Base-by-base conservation (phyloP, 1,140 invertebrate species). In the Ceratosolen solmsi region DNA sequence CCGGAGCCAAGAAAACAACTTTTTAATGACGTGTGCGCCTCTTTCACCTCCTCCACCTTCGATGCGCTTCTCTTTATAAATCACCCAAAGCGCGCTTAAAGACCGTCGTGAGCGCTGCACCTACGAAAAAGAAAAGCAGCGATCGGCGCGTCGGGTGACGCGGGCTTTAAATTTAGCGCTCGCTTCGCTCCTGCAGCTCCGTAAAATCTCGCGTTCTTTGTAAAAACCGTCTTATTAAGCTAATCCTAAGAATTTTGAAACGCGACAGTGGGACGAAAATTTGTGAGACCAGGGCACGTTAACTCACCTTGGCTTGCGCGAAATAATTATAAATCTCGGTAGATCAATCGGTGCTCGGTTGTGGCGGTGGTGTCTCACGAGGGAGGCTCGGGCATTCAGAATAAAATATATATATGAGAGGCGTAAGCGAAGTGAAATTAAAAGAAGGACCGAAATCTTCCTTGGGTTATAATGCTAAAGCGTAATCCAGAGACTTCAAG, bases 161-260 rank as follows among this genome's bases (percentile, higher is more conserved):
- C 33, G 73, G 60, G 25, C 72, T 70, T 76, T 76, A 56, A 82
- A 82, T 82, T 82, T 75, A 76, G 73, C 27, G 20, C 65, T 63
- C 30, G 17, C 65, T n/a, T 68, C 20, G 27, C 15, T 33, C 27
- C 46, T 11, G 58, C 46, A 58, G 20, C 68, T 80, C 30, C 17
- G 36, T 51, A 27, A 56, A 74, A 74, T 27, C 13, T 15, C 49
- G 1, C 22, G 51, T 60, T n/a, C 17, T 58, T 54, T 1, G 27
- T n/a, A 63, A 76, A 77, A 63, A 63, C 36, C 25, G 25, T 63
- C 74, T 76, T 77, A 77, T 65, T 65, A 58, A 65, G 58, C 13
- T 49, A 77, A 77, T 77, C 74, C 58, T n/a, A n/a, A n/a, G n/a
- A n/a, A n/a, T n/a, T n/a, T n/a, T n/a, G n/a, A n/a, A n/a, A n/a